phyloP scores from a whole-genome alignment of 2,888 invertebrate genomes.

The Andrena fulva region DNA sequence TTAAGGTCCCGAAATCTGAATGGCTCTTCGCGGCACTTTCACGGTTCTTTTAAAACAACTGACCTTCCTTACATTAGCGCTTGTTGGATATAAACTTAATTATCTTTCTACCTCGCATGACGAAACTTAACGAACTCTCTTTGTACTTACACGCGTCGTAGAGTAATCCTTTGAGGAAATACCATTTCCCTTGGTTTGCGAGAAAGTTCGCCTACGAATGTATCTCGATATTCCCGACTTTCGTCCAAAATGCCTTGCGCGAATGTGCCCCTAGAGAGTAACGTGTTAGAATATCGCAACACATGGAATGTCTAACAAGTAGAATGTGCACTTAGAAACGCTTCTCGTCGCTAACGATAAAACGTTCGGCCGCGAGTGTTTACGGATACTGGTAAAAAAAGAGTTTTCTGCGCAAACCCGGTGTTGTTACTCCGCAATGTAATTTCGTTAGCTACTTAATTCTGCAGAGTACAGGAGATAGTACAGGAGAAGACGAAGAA shows the following conservation, averaged over 20 bases:
- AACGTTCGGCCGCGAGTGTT: conserved; percentile 38
- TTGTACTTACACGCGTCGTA: neutral
- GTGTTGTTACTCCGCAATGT: conserved; percentile 54
- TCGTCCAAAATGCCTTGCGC: conserved; percentile 21
- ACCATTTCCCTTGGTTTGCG: neutral
- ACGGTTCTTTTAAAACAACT: conserved; percentile 15
- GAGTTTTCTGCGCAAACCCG: conserved; percentile 49
- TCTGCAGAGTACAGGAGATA: conserved; percentile 87
- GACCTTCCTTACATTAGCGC: conserved; percentile 18
- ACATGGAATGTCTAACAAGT: conserved; percentile 46
- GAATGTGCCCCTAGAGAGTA: conserved; percentile 14
- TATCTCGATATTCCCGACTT: neutral
- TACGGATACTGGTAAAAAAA: conserved; percentile 60
- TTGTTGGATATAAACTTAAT: conserved; percentile 22
- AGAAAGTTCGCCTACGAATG: neutral
- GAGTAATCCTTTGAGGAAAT: neutral
- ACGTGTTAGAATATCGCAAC: conserved; percentile 21
- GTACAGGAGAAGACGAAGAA: conserved; percentile 87
- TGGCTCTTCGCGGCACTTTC: conserved; percentile 37
- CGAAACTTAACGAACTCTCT: conserved; percentile 5
- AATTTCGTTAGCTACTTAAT: conserved; percentile 69
- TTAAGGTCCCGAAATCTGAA: conserved; percentile 47
- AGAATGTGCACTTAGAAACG: conserved; percentile 50
- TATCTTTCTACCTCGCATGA: conserved; percentile 40
- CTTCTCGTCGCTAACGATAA: conserved; percentile 11